Evolutionary conservation across 2,797 vertebrate species (phyloP), one percentile per base, ranked within the genome.

Genomic region (Darevskia mixta): DNA sequence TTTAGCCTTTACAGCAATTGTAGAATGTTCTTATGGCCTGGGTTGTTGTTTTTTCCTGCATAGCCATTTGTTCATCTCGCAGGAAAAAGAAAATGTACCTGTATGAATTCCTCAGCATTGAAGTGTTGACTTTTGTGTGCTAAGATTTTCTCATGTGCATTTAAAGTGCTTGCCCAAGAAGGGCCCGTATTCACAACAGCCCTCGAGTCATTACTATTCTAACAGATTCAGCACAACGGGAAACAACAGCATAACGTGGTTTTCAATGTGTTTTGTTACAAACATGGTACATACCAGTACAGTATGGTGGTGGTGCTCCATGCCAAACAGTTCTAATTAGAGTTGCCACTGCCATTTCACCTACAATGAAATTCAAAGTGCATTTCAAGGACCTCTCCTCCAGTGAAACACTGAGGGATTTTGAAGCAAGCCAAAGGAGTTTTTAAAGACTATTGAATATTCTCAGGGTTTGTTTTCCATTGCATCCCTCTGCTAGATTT

Each of bases 1-100:
- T 90, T 90, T 90, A 90, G 89, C 78, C 35, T 81, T 87, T 81
- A 66, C 78, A 58, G 82, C 77, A 84, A 55, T 69, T 67, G 32
- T 80, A 84, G 66, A 86, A 35, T 81, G 38, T 64, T 75, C 58
- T 79, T 69, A n/a, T 77, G 35, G 32, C 35, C 83, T 67, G 69
- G 49, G 1, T 49, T 49, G 11, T 49, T 49, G 38, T 45, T 49
- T 11, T 80, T 90, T 69, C 55, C 82, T 58, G 27, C 43, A 20
- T 77, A 43, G 32, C 43, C 71, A 82, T 82, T 69, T 67, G 69
- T 76, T 89, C 79, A 64, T 45, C 79, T 82, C 72, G 75, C 64
- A 49, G 29, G 4, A 58, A 69, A 38, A 5, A 55, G 49, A 64
- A 27, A 55, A 11, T 83, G 32, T 2, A 35, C 27, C 25, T 88